These are phyloP conservation scores for Climacteris rufus DNA, from an alignment of 2,113 vertebrate genomes.

Conservation along the genomic window DNA sequence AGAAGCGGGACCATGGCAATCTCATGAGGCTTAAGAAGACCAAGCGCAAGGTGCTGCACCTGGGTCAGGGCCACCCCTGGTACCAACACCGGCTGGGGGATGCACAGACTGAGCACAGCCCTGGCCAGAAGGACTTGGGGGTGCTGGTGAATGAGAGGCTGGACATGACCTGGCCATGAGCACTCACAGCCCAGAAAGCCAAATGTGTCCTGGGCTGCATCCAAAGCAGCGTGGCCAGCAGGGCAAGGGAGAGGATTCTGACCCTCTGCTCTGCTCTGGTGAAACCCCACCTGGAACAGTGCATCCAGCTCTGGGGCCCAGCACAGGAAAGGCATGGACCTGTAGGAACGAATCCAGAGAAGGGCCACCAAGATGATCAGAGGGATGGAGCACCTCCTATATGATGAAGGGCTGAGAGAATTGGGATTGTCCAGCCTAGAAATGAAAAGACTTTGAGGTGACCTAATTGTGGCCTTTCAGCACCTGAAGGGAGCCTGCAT, in stretches of 20 bases:
- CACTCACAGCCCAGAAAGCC: not conserved
- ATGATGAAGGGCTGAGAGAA: too few relatives aligned
- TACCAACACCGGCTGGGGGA: rapidly evolving
- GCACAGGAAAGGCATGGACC: rapidly evolving
- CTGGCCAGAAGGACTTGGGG: not conserved
- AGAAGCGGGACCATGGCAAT: not conserved
- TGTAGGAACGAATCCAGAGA: not conserved
- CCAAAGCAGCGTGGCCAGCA: not conserved
- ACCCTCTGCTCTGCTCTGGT: not conserved
- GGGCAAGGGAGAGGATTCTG: not conserved
- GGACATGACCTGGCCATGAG: not conserved
- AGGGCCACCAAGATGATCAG: not conserved
- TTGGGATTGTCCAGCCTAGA: not conserved
- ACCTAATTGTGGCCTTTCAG: not conserved
- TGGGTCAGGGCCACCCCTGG: rapidly evolving
- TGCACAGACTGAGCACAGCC: not conserved
- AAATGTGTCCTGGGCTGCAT: not conserved
- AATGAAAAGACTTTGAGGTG: not conserved
- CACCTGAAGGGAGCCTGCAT: not conserved
- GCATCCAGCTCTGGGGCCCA: not conserved
- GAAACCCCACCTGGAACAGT: not conserved
- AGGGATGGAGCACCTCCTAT: not conserved
- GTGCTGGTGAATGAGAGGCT: not conserved
- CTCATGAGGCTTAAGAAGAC: not conserved
- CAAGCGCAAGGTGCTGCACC: not conserved